Evolutionary conservation across 2,888 invertebrate genomes (phyloP).

Genomic region (Proisotoma minuta): DNA sequence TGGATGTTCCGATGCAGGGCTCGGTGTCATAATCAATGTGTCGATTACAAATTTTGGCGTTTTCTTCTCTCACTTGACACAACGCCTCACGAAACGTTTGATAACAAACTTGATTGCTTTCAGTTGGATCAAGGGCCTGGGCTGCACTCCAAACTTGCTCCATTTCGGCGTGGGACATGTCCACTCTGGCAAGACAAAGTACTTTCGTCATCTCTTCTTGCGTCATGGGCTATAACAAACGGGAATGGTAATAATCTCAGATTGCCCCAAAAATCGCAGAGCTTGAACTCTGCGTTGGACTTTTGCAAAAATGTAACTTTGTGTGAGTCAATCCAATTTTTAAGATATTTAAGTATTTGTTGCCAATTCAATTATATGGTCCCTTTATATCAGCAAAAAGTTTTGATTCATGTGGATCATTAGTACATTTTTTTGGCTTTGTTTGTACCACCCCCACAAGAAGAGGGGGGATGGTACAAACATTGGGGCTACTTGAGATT

Average conservation of each 20-base stretch:
- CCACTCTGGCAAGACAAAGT: constrained; percentile 43
- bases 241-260: too few relatives aligned
- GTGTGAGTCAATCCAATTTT: neutral
- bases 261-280: too few relatives aligned
- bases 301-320: neutral
- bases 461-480: too few relatives aligned
- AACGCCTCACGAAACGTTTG: constrained; percentile 48
- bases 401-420: too few relatives aligned
- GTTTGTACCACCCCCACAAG: too few relatives aligned
- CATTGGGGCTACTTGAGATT: too few relatives aligned
- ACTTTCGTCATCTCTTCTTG: constrained; percentile 33
- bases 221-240: constrained; percentile 30
- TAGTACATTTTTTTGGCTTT: too few relatives aligned
- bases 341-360: too few relatives aligned
- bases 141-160: constrained; percentile 49
- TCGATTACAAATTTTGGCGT: constrained; percentile 13
- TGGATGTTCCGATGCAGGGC: constrained; percentile 2
- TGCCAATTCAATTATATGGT: too few relatives aligned
- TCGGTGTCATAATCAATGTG: constrained; percentile 11
- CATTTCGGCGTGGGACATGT: constrained; percentile 48
- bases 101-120: constrained; percentile 47
- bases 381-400: too few relatives aligned
- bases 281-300: too few relatives aligned
- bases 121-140: constrained; percentile 42
- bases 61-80: constrained; percentile 34